These are phyloP conservation scores for Fissipunctia ypsillon DNA, from an alignment of 2,888 invertebrate genomes.

Conservation along the genomic window DNA sequence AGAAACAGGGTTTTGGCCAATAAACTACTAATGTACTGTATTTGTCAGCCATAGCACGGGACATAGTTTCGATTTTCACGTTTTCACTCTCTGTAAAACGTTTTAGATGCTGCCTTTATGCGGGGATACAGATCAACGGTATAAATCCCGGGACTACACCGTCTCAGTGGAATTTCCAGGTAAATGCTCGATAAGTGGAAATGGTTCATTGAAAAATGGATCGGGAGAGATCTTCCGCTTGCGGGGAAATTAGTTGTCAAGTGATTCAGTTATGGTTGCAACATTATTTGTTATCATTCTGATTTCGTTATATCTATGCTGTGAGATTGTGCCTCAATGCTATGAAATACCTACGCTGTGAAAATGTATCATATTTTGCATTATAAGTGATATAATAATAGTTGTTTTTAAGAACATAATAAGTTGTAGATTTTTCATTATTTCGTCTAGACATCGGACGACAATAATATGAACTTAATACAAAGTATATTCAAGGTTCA, in stretches of 20 bases:
- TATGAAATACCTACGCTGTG: not conserved
- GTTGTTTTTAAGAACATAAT: not conserved
- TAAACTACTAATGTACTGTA: conserved; percentile 20
- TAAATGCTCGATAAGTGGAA: conserved; percentile 48
- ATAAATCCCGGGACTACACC: conserved; percentile 96
- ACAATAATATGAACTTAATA: not conserved
- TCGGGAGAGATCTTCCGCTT: not conserved
- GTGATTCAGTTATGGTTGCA: not conserved
- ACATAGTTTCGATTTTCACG: not conserved
- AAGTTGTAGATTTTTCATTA: not conserved
- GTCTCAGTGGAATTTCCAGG: conserved; percentile 92
- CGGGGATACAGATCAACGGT: conserved; percentile 94
- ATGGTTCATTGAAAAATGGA: conserved; percentile 3
- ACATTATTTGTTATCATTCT: conserved; percentile 6
- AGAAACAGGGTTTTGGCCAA: not conserved
- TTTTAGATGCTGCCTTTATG: conserved; percentile 94
- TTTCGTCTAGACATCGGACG: too few relatives aligned
- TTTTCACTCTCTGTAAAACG: conserved; percentile 6
- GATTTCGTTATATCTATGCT: not conserved
- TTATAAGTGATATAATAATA: not conserved
- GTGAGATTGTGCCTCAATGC: not conserved
- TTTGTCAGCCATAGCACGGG: not conserved
- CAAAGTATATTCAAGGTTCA: not conserved
- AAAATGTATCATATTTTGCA: not conserved
- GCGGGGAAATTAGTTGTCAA: not conserved